Percentiles rank a stretch among this genome's conserved stretches.
Conservation (phyloP, 2,888 invertebrate genomes). For the Anticlea derivata region DNA sequence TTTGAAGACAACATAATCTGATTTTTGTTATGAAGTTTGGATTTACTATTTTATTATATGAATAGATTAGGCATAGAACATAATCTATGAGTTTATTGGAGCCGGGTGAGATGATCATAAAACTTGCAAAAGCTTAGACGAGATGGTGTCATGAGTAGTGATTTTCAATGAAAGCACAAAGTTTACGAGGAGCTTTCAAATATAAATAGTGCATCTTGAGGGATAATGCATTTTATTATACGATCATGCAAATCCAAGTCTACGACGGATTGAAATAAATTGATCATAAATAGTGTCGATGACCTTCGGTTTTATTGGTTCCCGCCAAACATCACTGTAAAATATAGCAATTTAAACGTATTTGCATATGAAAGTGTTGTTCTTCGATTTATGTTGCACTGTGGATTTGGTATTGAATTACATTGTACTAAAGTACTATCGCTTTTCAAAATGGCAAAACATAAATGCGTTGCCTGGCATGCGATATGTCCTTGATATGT, state of each 20-base stretch:
- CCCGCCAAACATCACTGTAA: conserved; percentile 38
- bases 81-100: background rate
- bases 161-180: conserved; percentile 58
- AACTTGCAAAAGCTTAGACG: conserved; percentile 32
- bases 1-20: too few species aligned
- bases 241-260: conserved; percentile 62
- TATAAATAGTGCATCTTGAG: conserved; percentile 65
- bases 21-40: too few species aligned
- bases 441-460: background rate
- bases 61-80: background rate
- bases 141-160: conserved; percentile 43
- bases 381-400: conserved; percentile 17
- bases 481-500: too few species aligned
- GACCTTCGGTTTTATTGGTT: conserved; percentile 46
- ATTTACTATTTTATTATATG: too few species aligned
- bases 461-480: background rate
- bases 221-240: conserved; percentile 64
- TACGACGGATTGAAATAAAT: conserved; percentile 62
- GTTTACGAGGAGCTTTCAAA: conserved; percentile 57
- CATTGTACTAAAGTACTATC: background rate
- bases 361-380: conserved; percentile 36
- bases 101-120: conserved; percentile 15
- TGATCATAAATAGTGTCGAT: conserved; percentile 51
- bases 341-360: conserved; percentile 36
- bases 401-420: conserved; percentile 2